phyloP scores from a whole-genome alignment of 2,888 invertebrate genomes.

The Antheraea assamensis region DNA sequence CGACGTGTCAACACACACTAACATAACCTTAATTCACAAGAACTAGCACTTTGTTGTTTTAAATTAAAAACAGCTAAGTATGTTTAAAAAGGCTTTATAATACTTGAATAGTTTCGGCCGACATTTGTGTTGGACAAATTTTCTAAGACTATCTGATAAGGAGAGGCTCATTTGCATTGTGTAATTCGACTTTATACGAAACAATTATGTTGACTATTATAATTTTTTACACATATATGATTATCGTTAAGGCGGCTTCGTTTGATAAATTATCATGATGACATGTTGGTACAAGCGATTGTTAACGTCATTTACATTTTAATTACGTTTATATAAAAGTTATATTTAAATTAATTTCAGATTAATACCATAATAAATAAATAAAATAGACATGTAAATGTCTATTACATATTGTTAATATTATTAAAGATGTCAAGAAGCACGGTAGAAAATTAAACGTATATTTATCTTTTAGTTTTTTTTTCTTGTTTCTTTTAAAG shows the following conservation, averaged over 20 bases:
- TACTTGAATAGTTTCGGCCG: slow-evolving; percentile 38
- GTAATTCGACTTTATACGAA: slow-evolving; percentile 32
- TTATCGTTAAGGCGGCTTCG: slow-evolving; percentile 3
- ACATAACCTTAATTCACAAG: slow-evolving; percentile 49
- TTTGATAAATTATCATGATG: neutral
- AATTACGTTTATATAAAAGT: neutral
- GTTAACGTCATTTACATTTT: neutral
- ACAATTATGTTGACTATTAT: slow-evolving; percentile 14
- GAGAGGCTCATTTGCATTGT: slow-evolving; percentile 39
- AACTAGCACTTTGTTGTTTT: slow-evolving; percentile 54
- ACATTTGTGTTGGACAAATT: slow-evolving; percentile 48
- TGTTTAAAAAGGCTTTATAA: slow-evolving; percentile 41
- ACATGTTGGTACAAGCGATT: slow-evolving; percentile 3
- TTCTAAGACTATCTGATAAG: slow-evolving; percentile 40
- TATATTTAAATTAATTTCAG: neutral
- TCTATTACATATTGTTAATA: no score
- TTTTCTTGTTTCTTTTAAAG: no score
- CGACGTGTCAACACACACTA: slow-evolving; percentile 45
- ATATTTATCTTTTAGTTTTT: no score
- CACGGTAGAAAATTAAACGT: no score
- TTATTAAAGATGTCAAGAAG: no score
- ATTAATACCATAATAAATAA: no score
- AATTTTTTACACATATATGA: slow-evolving; percentile 16
- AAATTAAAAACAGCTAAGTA: slow-evolving; percentile 42
- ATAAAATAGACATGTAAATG: no score